Evolutionary conservation across 2,113 vertebrate species (phyloP).

Genomic region (Phaethornis superciliosus): DNA sequence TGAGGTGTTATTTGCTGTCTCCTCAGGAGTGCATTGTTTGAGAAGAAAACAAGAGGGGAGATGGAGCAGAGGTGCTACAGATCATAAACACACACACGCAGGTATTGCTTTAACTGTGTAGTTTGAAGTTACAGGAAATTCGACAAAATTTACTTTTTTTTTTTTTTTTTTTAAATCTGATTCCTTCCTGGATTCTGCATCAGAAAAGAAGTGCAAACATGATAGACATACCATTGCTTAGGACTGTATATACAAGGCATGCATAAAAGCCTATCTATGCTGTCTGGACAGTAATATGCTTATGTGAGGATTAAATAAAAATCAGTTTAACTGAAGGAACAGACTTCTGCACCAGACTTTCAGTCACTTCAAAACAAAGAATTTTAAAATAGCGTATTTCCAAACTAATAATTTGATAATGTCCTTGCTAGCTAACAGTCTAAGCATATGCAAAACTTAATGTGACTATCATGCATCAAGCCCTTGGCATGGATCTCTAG

Average conservation of each 20-base stretch:
- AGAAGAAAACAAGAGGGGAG: neutral
- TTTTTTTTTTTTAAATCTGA: neutral
- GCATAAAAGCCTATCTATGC: neutral
- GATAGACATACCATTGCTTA: neutral
- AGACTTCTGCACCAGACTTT: neutral
- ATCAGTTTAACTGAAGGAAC: neutral
- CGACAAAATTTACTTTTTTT: neutral
- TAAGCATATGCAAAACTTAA: neutral
- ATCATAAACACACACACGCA: neutral
- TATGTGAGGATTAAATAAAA: neutral
- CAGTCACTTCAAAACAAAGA: neutral
- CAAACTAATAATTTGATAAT: neutral
- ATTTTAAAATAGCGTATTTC: neutral
- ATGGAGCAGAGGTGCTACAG: neutral
- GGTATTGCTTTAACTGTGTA: neutral
- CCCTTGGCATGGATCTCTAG: neutral
- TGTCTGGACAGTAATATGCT: neutral
- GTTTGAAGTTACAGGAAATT: neutral
- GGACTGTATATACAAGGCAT: neutral
- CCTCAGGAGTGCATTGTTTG: fast-evolving
- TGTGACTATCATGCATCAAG: neutral
- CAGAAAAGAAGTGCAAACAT: neutral
- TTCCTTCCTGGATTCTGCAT: neutral
- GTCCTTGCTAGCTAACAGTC: neutral
- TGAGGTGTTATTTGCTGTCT: neutral